These are phyloP conservation scores for Iselma pallidipennis DNA, from an alignment of 2,888 invertebrate genomes.

Conservation along the genomic window DNA sequence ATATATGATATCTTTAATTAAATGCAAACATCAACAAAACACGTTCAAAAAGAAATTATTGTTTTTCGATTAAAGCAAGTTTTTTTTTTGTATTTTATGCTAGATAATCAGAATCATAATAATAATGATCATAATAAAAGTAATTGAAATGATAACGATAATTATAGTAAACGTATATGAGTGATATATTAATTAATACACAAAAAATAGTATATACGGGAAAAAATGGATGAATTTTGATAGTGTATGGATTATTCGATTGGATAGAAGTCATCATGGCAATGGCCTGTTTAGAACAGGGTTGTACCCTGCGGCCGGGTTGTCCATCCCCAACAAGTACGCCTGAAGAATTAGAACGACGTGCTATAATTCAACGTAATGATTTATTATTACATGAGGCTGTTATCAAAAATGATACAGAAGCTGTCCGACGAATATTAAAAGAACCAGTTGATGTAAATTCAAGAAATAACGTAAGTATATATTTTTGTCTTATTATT, in stretches of 20 bases:
- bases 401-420: slow-evolving; percentile 73
- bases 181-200: background rate
- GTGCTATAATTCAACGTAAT: slow-evolving; percentile 66
- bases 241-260: too few species aligned
- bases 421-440: slow-evolving; percentile 66
- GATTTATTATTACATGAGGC: slow-evolving; percentile 73
- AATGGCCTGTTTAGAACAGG: slow-evolving; percentile 6
- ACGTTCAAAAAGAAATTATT: too few species aligned
- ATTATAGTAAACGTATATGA: background rate
- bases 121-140: too few species aligned
- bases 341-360: slow-evolving; percentile 52
- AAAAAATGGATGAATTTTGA: too few species aligned
- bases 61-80: too few species aligned
- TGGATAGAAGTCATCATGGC: too few species aligned
- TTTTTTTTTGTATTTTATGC: too few species aligned
- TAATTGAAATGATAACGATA: too few species aligned
- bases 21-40: too few species aligned
- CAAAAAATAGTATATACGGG: background rate
- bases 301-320: slow-evolving; percentile 22
- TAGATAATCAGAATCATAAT: too few species aligned
- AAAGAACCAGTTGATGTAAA: slow-evolving; percentile 70
- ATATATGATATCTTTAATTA: too few species aligned
- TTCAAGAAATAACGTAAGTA: slow-evolving; percentile 72
- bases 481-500: background rate
- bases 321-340: slow-evolving; percentile 48